These are phyloP conservation scores for Callipepla californica DNA, from an alignment of 2,113 vertebrate genomes.

Conservation along the genomic window DNA sequence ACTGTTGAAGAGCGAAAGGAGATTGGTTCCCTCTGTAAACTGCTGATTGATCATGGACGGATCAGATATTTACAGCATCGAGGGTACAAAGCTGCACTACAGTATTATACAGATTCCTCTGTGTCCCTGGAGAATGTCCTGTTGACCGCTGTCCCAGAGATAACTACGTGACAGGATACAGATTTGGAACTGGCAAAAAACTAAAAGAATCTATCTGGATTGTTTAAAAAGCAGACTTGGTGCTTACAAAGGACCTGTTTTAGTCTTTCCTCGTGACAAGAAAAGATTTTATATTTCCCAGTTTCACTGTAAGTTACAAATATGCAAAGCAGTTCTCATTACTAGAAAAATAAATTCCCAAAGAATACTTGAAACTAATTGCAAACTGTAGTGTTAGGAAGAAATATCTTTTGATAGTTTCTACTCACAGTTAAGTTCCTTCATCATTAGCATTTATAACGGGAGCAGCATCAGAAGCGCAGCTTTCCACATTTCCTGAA, in stretches of 20 bases:
- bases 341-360: conserved; percentile 1
- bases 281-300: not conserved
- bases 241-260: not conserved
- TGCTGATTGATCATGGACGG: conserved; percentile 89
- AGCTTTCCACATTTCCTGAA: conserved; percentile 69
- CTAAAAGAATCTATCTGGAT: not conserved
- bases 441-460: conserved; percentile 32
- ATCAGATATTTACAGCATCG: conserved; percentile 83
- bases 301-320: not conserved
- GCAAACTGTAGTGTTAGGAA: not conserved
- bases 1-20: conserved; percentile 83
- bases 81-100: conserved; percentile 83
- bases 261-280: not conserved
- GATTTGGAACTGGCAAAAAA: not conserved
- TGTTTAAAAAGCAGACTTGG: not conserved
- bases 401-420: not conserved
- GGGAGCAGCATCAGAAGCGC: not conserved
- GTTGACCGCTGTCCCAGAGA: conserved; percentile 86
- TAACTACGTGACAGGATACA: conserved; percentile 19
- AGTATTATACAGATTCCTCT: conserved; percentile 78
- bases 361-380: not conserved
- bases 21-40: conserved; percentile 89
- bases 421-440: conserved; percentile 15
- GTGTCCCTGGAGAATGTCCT: conserved; percentile 95
- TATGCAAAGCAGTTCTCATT: not conserved